Conservation (phyloP, 2,888 invertebrate species). For the Epinotia demarniana region DNA sequence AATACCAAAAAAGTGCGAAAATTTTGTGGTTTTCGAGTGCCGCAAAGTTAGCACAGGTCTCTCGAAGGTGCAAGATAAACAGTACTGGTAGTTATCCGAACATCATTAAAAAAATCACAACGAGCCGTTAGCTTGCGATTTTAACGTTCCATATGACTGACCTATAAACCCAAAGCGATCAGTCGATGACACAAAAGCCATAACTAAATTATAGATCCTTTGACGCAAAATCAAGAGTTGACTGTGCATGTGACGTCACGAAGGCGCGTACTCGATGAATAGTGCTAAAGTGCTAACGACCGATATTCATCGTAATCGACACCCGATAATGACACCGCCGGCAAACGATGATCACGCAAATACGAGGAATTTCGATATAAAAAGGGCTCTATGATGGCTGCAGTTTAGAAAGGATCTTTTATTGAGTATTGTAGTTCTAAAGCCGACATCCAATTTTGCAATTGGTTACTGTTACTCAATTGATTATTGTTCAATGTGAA, state of each 20-base stretch:
- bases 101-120: too few relatives aligned
- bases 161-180: constrained; percentile 3
- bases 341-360: constrained; percentile 52
- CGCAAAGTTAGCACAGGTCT: too few relatives aligned
- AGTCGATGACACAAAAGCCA: constrained; percentile 1
- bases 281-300: constrained; percentile 54
- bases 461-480: neutral
- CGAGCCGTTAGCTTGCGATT: too few relatives aligned
- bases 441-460: neutral
- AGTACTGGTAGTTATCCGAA: too few relatives aligned
- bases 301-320: constrained; percentile 58
- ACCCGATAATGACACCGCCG: constrained; percentile 57
- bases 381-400: constrained; percentile 30
- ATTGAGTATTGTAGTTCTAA: neutral
- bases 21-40: too few relatives aligned
- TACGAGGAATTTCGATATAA: constrained; percentile 39
- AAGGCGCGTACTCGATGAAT: constrained; percentile 44
- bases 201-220: constrained; percentile 45
- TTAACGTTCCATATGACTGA: neutral
- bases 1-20: too few relatives aligned
- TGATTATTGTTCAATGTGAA: neutral
- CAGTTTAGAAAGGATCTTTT: constrained; percentile 4
- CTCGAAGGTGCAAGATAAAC: too few relatives aligned
- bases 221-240: constrained; percentile 34
- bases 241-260: constrained; percentile 34